These are phyloP conservation scores for Rhipidura dahli DNA, from an alignment of 2,113 vertebrate species.

Conservation along the genomic window DNA sequence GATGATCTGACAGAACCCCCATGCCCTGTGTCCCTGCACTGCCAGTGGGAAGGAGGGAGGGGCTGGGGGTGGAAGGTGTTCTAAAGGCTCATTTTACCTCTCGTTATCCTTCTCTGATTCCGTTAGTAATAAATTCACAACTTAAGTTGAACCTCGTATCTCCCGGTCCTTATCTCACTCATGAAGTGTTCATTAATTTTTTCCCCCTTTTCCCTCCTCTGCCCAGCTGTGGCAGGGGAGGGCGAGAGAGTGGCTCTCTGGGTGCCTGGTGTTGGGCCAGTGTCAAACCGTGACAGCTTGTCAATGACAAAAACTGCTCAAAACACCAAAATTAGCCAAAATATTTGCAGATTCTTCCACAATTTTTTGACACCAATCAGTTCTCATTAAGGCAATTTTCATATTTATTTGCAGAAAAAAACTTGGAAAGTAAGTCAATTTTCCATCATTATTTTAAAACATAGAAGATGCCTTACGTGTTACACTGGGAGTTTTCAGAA, in stretches of 20 bases:
- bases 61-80: neutral
- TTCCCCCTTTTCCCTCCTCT: neutral
- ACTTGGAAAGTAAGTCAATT: neutral
- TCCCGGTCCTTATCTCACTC: neutral
- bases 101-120: neutral
- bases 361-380: neutral
- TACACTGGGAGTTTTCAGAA: neutral
- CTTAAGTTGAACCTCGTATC: neutral
- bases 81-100: neutral
- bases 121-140: neutral
- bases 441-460: neutral
- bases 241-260: rapidly evolving
- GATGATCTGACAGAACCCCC: neutral
- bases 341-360: neutral
- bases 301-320: neutral
- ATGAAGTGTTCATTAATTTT: neutral
- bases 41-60: neutral
- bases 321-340: neutral
- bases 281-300: neutral
- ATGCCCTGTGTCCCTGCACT: neutral
- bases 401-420: neutral
- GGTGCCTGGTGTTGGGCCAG: neutral
- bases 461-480: neutral
- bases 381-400: neutral
- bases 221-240: neutral